Evolutionary conservation across 2,113 vertebrate genomes (phyloP).

Genomic region (western clawed frog (Xenopus tropicalis)): DNA sequence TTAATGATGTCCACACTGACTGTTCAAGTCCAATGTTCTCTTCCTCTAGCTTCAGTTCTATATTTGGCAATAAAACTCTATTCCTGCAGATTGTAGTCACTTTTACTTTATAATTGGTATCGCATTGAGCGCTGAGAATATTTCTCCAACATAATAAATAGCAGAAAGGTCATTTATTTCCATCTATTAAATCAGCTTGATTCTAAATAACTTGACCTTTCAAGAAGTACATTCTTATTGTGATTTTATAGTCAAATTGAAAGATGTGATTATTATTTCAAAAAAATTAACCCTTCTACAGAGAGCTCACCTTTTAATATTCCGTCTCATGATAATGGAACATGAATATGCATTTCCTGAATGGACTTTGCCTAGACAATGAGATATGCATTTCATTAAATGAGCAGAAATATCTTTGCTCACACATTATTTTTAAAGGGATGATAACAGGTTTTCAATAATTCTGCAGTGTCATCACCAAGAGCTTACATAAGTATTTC

Average conservation of each 20-base stretch:
- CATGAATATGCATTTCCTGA: not conserved
- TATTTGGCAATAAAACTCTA: not conserved
- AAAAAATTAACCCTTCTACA: not conserved
- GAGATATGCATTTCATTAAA: not conserved
- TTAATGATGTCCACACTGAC: constrained; percentile 13
- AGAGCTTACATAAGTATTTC: too few relatives aligned
- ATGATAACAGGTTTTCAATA: too few relatives aligned
- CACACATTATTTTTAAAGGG: too few relatives aligned
- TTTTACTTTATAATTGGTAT: constrained; percentile 15
- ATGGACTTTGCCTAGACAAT: not conserved
- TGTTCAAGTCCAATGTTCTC: not conserved
- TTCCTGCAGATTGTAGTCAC: not conserved
- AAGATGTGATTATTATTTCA: constrained; percentile 9
- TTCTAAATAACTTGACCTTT: constrained; percentile 39
- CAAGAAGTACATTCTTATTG: not conserved
- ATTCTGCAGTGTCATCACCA: too few relatives aligned
- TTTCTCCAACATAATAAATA: constrained; percentile 23
- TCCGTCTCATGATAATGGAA: not conserved
- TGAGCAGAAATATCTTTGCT: not conserved
- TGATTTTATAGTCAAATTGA: constrained; percentile 10
- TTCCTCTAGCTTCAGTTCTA: not conserved
- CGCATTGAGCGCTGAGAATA: constrained; percentile 10
- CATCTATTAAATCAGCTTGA: constrained; percentile 23
- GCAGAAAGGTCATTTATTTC: constrained; percentile 37
- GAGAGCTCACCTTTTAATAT: not conserved